phyloP scores from a whole-genome alignment of 1,140 invertebrate genomes.

The Dermatophagoides farinae region DNA sequence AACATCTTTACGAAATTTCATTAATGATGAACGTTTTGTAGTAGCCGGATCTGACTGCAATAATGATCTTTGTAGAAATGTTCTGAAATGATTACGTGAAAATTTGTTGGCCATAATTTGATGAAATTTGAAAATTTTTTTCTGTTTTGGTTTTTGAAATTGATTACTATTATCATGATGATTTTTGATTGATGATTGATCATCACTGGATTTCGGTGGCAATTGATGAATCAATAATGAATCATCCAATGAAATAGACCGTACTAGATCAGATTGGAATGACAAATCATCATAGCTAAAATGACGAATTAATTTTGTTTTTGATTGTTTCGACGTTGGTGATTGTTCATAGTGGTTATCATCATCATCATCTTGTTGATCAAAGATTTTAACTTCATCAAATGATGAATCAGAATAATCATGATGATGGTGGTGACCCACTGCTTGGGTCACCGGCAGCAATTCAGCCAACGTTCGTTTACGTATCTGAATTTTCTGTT shows the following conservation, averaged over 20 bases:
- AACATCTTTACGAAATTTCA: conserved; percentile 1
- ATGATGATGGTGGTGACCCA: no score
- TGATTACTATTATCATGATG: not conserved
- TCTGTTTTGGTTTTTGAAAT: not conserved
- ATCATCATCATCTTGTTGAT: no score
- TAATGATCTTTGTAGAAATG: not conserved
- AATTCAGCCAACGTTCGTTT: not conserved
- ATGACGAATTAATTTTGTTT: not conserved
- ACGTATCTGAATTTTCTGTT: not conserved
- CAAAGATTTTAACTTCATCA: no score
- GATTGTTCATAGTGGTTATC: no score
- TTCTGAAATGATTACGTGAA: not conserved
- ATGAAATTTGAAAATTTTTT: conserved; percentile 5
- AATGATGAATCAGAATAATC: no score
- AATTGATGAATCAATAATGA: not conserved
- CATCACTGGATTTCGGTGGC: not conserved
- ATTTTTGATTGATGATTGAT: not conserved
- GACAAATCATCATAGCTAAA: not conserved
- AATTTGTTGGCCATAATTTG: not conserved
- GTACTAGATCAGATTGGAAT: not conserved
- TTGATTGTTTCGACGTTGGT: not conserved
- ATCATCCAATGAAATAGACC: not conserved
- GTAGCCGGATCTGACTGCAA: not conserved
- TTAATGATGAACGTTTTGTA: not conserved
- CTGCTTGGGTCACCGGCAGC: not conserved